Evolutionary conservation across 2,113 vertebrate genomes (phyloP).

Genomic region (Hippocampus abdominalis): DNA sequence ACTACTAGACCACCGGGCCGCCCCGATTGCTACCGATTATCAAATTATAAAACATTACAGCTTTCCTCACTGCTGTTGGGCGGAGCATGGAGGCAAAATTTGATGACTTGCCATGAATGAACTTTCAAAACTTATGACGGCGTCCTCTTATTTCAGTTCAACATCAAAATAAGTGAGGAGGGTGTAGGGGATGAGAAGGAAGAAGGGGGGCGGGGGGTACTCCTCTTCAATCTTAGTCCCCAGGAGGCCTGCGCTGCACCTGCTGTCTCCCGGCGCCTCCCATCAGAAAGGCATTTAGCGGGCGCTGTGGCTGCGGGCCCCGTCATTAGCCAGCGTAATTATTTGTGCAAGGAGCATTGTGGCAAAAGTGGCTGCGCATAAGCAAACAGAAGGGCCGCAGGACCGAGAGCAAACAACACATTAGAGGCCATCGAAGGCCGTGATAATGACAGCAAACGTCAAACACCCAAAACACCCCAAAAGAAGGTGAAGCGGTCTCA

Average conservation of each 20-base stretch:
- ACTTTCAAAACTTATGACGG: not conserved
- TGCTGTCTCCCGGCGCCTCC: slow-evolving; percentile 93
- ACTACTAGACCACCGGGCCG: no score
- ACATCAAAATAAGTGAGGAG: slow-evolving; percentile 13
- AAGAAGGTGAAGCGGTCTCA: slow-evolving; percentile 12
- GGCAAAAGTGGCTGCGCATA: slow-evolving; percentile 98
- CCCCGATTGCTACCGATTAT: no score
- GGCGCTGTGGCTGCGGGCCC: slow-evolving; percentile 97
- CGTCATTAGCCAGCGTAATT: slow-evolving; percentile 99
- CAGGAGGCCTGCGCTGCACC: slow-evolving; percentile 98
- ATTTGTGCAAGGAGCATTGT: slow-evolving; percentile 95
- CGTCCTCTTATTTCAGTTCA: not conserved
- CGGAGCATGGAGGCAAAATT: not conserved
- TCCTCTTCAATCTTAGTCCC: slow-evolving; percentile 98
- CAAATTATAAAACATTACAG: no score
- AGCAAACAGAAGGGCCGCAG: slow-evolving; percentile 95
- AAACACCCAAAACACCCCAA: slow-evolving; percentile 16
- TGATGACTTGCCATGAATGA: not conserved
- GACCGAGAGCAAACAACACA: slow-evolving; percentile 91
- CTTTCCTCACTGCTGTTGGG: not conserved
- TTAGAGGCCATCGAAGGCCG: slow-evolving; percentile 69
- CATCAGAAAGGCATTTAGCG: slow-evolving; percentile 99
- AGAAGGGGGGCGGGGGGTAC: slow-evolving; percentile 58
- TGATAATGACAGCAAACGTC: slow-evolving; percentile 34
- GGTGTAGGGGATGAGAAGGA: slow-evolving; percentile 50